Evolutionary conservation across 2,888 invertebrate species (phyloP), one percentile per base, ranked within the genome.

Genomic region (Amphipoea lucens): DNA sequence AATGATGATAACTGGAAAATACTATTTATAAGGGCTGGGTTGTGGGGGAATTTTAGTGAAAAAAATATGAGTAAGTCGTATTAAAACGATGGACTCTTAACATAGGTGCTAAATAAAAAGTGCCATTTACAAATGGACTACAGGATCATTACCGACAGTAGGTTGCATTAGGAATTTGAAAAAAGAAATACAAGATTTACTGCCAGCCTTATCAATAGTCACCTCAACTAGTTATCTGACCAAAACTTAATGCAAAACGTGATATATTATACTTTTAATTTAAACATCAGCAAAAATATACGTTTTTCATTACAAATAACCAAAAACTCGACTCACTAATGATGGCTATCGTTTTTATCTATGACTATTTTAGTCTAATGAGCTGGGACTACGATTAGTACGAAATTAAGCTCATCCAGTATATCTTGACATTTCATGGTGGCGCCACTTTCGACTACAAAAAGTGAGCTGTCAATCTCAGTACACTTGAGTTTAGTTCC

Each of bases 271-370:
- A 14, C 29, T 14, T 45, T 12, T 36, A 42, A 84, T 68, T 23
- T 45, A 63, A 69, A 82, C 17, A 62, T 70, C 71, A 71, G n/a
- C 23, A 66, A 67, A 83, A 68, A 67, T 84, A 63, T n/a, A 54
- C 23, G 20, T 36, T 45, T 17, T 29, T 67, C 29, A 40, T 67
- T 77, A 54, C 20, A 65, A 79, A 74, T 63, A 63, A 54, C 74
- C 60, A 68, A 84, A 87, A 81, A 72, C 45, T 45, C 23, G 45
- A 36, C 71, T 70, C 9, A 29, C 36, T 75, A 77, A 84, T 75
- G 69, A 66, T 1, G 69, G 70, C 42, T 87, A 79, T 69, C 67
- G 72, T 81, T 86, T 75, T 79, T 82, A 78, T 75, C 57, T 40
- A 68, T 54, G 1, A 75, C 74, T 87, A 23, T 77, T 78, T 81